Conservation (phyloP, 1,140 invertebrate genomes). For the Lucilia cuprina region DNA sequence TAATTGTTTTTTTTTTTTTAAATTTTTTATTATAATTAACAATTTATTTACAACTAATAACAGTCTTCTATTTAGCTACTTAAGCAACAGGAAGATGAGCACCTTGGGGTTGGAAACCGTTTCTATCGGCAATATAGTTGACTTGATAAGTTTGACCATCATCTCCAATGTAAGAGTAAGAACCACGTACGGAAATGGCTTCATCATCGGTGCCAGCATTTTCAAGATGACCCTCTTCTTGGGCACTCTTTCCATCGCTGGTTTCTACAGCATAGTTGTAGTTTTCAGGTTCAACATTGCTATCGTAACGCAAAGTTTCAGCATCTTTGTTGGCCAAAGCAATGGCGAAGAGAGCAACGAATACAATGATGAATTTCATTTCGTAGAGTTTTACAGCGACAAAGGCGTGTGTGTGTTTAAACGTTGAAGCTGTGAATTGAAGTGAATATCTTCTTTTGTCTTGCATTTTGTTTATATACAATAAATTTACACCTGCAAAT, state of each 20-base stretch:
- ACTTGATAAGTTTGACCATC: conserved; percentile 71
- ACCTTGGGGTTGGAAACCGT: conserved; percentile 69
- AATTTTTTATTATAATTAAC: neutral
- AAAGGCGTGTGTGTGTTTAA: neutral
- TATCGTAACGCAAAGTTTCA: conserved; percentile 62
- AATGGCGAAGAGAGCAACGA: conserved; percentile 39
- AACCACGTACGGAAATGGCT: conserved; percentile 68
- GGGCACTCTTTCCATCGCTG: conserved; percentile 69
- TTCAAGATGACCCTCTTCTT: conserved; percentile 65
- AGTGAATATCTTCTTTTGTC: neutral
- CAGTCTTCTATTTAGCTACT: neutral
- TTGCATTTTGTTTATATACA: neutral
- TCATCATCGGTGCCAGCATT: conserved; percentile 69
- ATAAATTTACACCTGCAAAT: no score
- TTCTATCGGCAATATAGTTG: conserved; percentile 67
- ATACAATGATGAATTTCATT: conserved; percentile 44
- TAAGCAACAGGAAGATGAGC: conserved; percentile 70
- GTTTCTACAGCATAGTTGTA: conserved; percentile 65
- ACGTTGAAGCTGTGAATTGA: neutral
- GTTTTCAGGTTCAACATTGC: conserved; percentile 55
- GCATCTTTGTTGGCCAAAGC: conserved; percentile 53
- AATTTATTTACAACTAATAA: neutral
- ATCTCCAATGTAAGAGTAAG: conserved; percentile 71
- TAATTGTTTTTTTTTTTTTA: neutral
- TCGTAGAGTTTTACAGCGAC: neutral